Conservation (phyloP, 2,888 invertebrate genomes). For the Drosophila yooni region DNA sequence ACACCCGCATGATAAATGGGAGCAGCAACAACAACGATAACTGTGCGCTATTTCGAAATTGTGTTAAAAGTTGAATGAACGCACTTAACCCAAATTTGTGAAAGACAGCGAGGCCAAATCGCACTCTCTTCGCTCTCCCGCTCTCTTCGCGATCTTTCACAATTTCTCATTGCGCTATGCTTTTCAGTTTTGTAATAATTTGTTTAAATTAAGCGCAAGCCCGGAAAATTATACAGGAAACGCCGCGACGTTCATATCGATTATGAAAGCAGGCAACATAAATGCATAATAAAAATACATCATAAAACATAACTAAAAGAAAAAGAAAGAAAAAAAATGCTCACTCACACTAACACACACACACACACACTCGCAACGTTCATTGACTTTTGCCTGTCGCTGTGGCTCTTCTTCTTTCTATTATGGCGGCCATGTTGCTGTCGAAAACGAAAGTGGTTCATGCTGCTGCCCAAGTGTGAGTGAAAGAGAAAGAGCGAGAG, state of each 20-base stretch:
- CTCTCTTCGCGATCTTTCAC: slow-evolving; percentile 9
- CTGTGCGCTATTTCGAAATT: slow-evolving; percentile 80
- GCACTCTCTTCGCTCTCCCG: slow-evolving; percentile 7
- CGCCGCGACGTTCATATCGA: slow-evolving; percentile 54
- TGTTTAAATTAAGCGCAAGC: slow-evolving; percentile 68
- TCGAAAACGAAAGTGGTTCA: slow-evolving; percentile 78
- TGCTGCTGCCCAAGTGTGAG: slow-evolving; percentile 22
- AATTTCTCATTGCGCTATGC: slow-evolving; percentile 18
- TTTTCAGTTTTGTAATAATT: slow-evolving; percentile 75
- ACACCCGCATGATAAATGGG: slow-evolving; percentile 76
- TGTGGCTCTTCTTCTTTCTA: slow-evolving; percentile 27
- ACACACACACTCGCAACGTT: slow-evolving; percentile 41
- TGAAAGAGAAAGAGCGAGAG: slow-evolving; percentile 16
- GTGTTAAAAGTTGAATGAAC: slow-evolving; percentile 85
- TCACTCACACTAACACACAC: slow-evolving; percentile 1
- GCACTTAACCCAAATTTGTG: slow-evolving; percentile 84
- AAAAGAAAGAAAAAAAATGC: background rate
- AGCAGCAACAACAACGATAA: slow-evolving; percentile 42
- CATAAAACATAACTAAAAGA: slow-evolving; percentile 12
- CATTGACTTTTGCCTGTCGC: slow-evolving; percentile 70
- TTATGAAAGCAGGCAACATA: slow-evolving; percentile 65
- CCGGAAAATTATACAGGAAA: slow-evolving; percentile 68
- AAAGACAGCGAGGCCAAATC: slow-evolving; percentile 42
- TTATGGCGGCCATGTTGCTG: slow-evolving; percentile 57
- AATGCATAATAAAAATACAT: slow-evolving; percentile 31